Base-by-base conservation (phyloP, 2,888 invertebrate species). In the Nomada fucata region DNA sequence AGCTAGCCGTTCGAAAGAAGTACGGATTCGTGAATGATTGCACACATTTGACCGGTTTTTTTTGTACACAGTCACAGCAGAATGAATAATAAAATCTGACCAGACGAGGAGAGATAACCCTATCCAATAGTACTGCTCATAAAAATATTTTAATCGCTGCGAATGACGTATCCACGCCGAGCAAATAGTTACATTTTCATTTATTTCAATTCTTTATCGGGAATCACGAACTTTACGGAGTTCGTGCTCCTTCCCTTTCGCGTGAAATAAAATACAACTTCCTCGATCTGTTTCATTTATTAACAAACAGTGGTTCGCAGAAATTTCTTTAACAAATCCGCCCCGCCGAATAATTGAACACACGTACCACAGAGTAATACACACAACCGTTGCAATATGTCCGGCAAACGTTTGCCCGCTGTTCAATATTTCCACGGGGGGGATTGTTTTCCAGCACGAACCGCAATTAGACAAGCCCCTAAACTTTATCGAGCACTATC, bases 61-160 rank as follows among this genome's bases (percentile, higher is more conserved):
- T 26, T 59, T 23, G 0, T 63, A 59, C 23, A n/a, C 10, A 23
- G 0, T 15, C 29, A 57, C 26, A 57, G n/a, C 23, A 50, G 42
- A 79, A 61, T 5, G 36, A 20, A 13, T 59, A 29, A 57, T 65
- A 76, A 82, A 77, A 84, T 75, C 61, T 68, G 73, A 13, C 11
- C 59, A 74, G 18, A 61, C 60, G 15, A 10, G 11, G 13, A 0
- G 11, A 67, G 82, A 86, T 84, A 87, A 85, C 60, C 68, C 60
- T 59, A 20, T 18, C 20, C 55, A 61, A 71, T 42, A 42, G 55
- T 71, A 42, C n/a, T 18, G 71, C 57, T 78, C 65, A 29, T 57
- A 26, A 63, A 88, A 86, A 87, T 53, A 84, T 20, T 29, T 36
- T 79, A 79, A 84, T 87, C 76, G 20, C 29, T 42, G 13, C 26